phyloP scores from a whole-genome alignment of 2,113 vertebrate genomes.

The Rhombomys opimus region DNA sequence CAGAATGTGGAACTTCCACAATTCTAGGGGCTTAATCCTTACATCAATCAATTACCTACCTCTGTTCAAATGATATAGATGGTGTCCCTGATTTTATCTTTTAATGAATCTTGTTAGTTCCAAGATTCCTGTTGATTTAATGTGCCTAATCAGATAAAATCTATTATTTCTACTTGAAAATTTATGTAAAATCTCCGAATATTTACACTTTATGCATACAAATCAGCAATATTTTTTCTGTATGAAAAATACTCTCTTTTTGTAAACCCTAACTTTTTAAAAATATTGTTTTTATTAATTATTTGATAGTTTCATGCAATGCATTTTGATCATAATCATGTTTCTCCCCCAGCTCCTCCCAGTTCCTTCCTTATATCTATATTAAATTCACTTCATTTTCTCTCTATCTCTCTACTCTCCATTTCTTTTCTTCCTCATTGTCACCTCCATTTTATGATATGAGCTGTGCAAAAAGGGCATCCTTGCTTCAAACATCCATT shows the following conservation, averaged over 20 bases:
- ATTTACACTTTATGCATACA: neutral
- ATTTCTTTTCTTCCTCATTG: neutral
- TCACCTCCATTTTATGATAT: neutral
- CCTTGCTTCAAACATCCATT: constrained; percentile 38
- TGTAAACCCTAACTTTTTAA: neutral
- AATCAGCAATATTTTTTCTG: neutral
- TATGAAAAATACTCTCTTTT: neutral
- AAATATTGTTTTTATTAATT: neutral
- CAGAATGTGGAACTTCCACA: constrained; percentile 19
- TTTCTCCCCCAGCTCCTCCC: neutral
- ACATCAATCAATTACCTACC: neutral
- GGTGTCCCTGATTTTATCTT: neutral
- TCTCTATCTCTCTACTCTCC: neutral
- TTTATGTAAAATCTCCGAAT: neutral
- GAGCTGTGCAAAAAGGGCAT: neutral
- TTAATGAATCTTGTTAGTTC: neutral
- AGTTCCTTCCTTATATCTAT: neutral
- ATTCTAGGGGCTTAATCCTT: neutral
- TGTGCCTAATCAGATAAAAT: neutral
- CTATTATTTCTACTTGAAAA: neutral
- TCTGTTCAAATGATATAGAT: constrained; percentile 5
- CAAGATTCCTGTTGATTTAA: neutral
- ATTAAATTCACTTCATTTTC: neutral
- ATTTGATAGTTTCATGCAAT: neutral
- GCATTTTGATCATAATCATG: neutral